Conservation (phyloP, 2,888 invertebrate species). For the Calameuta pallipes region DNA sequence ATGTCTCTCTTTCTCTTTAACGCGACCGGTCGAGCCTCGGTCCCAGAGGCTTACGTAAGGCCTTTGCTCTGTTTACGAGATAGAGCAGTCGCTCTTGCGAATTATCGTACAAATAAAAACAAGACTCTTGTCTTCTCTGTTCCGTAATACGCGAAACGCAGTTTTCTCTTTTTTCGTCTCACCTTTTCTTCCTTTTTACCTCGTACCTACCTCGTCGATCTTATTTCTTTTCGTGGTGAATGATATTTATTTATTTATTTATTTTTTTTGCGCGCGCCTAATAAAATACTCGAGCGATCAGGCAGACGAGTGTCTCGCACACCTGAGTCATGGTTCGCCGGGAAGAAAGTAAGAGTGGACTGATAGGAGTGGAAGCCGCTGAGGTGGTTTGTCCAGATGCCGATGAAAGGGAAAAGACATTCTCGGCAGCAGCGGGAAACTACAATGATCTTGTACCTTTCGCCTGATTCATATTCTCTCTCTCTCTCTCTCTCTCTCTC, state of each 20-base stretch:
- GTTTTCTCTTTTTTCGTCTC: not conserved
- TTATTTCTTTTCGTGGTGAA: not conserved
- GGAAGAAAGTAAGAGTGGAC: constrained; percentile 60
- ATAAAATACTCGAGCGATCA: not conserved
- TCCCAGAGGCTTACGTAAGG: not conserved
- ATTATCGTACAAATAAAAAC: not conserved
- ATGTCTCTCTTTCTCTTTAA: not conserved
- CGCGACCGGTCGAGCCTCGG: constrained; percentile 1
- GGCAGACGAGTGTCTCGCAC: not conserved
- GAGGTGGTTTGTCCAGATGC: constrained; percentile 55
- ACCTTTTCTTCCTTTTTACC: not conserved
- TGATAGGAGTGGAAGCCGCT: constrained; percentile 46
- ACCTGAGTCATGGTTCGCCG: constrained; percentile 29
- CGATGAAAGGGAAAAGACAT: constrained; percentile 58
- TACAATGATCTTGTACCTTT: constrained; percentile 6
- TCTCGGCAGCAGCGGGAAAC: constrained; percentile 3
- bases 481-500: too few species aligned
- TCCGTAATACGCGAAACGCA: not conserved
- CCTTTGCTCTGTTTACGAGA: constrained; percentile 10
- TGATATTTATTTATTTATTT: constrained; percentile 18
- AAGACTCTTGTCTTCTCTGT: not conserved
- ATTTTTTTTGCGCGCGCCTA: not conserved
- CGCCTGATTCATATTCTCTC: not conserved
- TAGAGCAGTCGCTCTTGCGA: not conserved
- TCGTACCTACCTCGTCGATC: not conserved